These are phyloP conservation scores for Chiloscyllium plagiosum DNA, from an alignment of 2,113 vertebrate genomes.

Conservation along the genomic window DNA sequence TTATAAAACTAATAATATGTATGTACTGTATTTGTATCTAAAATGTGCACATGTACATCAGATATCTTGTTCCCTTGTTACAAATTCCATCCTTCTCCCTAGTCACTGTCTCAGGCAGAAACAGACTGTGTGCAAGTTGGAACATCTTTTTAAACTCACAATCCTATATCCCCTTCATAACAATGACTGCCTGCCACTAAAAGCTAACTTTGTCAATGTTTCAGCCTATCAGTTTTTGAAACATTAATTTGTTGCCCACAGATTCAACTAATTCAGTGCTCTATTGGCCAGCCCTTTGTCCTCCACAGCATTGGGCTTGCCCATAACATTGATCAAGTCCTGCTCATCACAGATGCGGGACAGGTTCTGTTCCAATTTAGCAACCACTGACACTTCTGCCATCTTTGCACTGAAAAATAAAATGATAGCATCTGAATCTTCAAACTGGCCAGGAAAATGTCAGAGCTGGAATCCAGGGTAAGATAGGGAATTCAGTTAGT, in stretches of 20 bases:
- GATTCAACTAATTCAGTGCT: not conserved
- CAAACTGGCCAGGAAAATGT: not conserved
- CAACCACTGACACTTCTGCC: not conserved
- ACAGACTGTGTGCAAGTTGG: not conserved
- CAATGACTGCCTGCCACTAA: not conserved
- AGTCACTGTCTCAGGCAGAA: not conserved
- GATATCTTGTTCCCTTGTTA: not conserved
- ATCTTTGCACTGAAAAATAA: not conserved
- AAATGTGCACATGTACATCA: not conserved
- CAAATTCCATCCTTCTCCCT: not conserved
- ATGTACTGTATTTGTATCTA: not conserved
- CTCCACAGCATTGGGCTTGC: not conserved
- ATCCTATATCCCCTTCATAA: not conserved
- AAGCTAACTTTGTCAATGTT: not conserved
- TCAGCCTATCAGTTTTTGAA: not conserved
- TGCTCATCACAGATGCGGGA: not conserved
- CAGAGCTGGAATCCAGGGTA: not conserved
- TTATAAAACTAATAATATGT: not conserved
- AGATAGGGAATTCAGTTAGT: not conserved
- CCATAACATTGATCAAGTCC: not conserved
- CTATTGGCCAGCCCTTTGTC: not conserved
- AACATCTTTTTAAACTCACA: not conserved
- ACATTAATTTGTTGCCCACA: not conserved
- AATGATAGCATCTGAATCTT: not conserved
- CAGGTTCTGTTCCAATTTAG: not conserved